phyloP scores from a whole-genome alignment of 2,888 invertebrate species.

The Eueremaeus valkanovi region DNA sequence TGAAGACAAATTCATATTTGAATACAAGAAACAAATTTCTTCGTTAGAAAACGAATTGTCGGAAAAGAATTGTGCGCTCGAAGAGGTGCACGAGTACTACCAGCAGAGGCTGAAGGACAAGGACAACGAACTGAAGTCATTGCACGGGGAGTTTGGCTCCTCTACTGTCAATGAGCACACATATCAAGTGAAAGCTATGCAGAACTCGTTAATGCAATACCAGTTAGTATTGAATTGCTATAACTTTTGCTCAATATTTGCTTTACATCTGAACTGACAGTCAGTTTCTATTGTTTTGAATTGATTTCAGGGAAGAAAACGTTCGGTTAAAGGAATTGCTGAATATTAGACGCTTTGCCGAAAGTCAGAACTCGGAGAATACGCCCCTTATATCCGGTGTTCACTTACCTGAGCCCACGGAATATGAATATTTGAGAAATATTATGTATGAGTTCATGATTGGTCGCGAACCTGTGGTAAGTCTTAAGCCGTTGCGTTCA shows the following conservation, averaged over 20 bases:
- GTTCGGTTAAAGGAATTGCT: slow-evolving; percentile 41
- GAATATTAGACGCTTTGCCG: slow-evolving; percentile 29
- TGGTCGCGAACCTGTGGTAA: slow-evolving; percentile 75
- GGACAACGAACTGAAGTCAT: slow-evolving; percentile 39
- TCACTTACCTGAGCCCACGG: slow-evolving; percentile 43
- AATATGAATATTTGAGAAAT: slow-evolving; percentile 59
- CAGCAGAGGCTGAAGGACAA: slow-evolving; percentile 42
- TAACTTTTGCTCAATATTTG: too few relatives aligned
- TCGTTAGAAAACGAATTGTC: slow-evolving; percentile 43
- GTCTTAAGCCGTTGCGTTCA: too few relatives aligned
- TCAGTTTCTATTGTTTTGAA: not conserved
- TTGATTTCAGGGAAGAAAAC: slow-evolving; percentile 41
- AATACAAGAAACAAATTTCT: slow-evolving; percentile 43
- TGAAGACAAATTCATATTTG: slow-evolving; percentile 36
- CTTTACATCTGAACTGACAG: too few relatives aligned
- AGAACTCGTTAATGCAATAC: slow-evolving; percentile 42
- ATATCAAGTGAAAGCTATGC: slow-evolving; percentile 44
- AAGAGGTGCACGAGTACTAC: slow-evolving; percentile 46
- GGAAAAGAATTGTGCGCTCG: slow-evolving; percentile 46
- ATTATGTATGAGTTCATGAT: slow-evolving; percentile 86
- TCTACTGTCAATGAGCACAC: slow-evolving; percentile 40
- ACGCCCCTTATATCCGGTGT: slow-evolving; percentile 30
- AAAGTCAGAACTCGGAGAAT: not conserved
- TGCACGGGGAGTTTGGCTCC: slow-evolving; percentile 40
- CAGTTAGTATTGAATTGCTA: slow-evolving; percentile 31